Conservation (phyloP, 2,888 invertebrate species). For the Patella caerulea region DNA sequence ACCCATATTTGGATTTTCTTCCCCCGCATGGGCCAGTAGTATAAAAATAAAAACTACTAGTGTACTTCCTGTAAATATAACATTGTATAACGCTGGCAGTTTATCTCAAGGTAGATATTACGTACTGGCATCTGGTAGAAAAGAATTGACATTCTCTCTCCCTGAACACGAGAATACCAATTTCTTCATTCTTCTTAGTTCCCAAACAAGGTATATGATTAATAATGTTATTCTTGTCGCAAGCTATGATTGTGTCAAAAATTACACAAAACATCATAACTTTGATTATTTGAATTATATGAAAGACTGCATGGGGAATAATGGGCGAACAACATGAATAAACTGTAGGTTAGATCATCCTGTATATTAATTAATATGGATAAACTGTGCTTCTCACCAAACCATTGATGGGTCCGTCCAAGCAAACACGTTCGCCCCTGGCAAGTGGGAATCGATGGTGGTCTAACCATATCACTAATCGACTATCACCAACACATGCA, state of each 20-base stretch:
- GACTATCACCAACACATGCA: too few species aligned
- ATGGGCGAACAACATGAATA: too few species aligned
- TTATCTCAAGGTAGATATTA: background rate
- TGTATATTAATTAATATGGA: too few species aligned
- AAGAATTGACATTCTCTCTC: background rate
- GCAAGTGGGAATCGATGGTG: too few species aligned
- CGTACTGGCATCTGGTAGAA: background rate
- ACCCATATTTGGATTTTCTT: constrained; percentile 42
- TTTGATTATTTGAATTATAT: background rate
- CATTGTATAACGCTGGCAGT: background rate
- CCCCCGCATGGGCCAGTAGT: constrained; percentile 34
- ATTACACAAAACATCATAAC: background rate
- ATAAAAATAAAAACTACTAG: constrained; percentile 11
- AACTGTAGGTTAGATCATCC: too few species aligned
- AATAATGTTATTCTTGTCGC: background rate
- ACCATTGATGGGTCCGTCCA: too few species aligned
- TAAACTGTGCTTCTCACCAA: too few species aligned
- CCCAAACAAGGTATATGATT: background rate
- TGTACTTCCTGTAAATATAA: background rate
- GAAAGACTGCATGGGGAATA: background rate
- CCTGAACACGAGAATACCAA: background rate
- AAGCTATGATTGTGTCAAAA: background rate
- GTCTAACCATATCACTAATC: too few species aligned
- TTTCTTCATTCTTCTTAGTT: background rate
- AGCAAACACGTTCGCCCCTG: too few species aligned